A percentile compares a stretch with the other conserved stretches of the same genome.
phyloP scores from a whole-genome alignment of 2,113 vertebrate species.

The Lepus timidus region DNA sequence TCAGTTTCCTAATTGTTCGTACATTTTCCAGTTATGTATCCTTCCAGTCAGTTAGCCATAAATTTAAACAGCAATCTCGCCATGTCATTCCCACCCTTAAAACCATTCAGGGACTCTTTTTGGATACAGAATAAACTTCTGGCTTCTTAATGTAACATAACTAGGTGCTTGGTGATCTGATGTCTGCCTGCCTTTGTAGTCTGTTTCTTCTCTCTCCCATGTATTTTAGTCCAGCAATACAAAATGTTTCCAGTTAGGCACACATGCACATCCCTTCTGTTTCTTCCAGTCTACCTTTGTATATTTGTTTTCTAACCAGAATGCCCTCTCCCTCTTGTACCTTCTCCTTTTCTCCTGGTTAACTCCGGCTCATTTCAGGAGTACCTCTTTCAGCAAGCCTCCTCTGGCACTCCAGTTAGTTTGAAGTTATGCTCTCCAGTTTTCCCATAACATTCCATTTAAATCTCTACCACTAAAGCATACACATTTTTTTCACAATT shows the following conservation, averaged over 20 bases:
- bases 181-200: not conserved
- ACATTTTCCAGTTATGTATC: slow-evolving; percentile 19
- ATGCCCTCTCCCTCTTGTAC: not conserved
- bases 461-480: not conserved
- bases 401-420: not conserved
- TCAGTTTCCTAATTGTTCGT: slow-evolving; percentile 46
- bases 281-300: slow-evolving; percentile 2
- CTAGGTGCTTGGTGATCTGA: not conserved
- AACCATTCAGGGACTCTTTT: not conserved
- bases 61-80: slow-evolving; percentile 9
- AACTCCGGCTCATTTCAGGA: not conserved
- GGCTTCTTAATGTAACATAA: not conserved
- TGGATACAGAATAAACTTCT: not conserved
- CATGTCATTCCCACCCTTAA: slow-evolving; percentile 1
- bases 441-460: not conserved
- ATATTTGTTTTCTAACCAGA: slow-evolving; percentile 28
- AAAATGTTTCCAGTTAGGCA: not conserved
- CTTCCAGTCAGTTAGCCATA: not conserved
- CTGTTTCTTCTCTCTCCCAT: not conserved
- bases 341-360: slow-evolving; percentile 24
- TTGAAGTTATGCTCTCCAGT: not conserved
- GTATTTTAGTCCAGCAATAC: not conserved
- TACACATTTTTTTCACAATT: not conserved
- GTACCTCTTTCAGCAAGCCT: not conserved
- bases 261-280: not conserved